These are phyloP conservation scores for Paralichthys olivaceus DNA, from an alignment of 2,113 vertebrate species.

Conservation along the genomic window DNA sequence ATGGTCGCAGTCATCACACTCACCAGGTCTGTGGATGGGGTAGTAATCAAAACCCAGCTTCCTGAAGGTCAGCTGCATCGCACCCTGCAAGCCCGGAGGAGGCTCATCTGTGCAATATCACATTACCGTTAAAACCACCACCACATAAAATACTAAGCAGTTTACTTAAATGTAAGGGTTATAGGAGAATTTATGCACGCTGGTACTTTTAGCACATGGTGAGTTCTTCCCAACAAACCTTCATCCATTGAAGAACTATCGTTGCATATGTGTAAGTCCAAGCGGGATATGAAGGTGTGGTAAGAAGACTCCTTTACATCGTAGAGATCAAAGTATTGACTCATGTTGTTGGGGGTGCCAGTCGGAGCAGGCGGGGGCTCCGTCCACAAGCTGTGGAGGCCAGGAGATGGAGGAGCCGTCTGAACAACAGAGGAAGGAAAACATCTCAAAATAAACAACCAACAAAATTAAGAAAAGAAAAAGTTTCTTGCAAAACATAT, in stretches of 20 bases:
- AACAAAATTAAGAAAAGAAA: too few relatives aligned
- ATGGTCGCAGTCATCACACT: slow-evolving; percentile 36
- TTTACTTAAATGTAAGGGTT: neutral
- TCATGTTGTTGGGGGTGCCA: slow-evolving; percentile 84
- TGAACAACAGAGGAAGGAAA: slow-evolving; percentile 57
- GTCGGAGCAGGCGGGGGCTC: slow-evolving; percentile 82
- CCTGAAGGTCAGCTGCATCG: slow-evolving; percentile 96
- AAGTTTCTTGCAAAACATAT: too few relatives aligned
- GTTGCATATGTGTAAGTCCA: slow-evolving; percentile 97
- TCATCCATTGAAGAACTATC: slow-evolving; percentile 89
- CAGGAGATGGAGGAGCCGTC: slow-evolving; percentile 89
- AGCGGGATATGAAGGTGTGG: slow-evolving; percentile 95
- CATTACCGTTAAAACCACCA: slow-evolving; percentile 22
- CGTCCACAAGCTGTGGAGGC: slow-evolving; percentile 87
- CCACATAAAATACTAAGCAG: neutral
- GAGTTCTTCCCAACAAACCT: slow-evolving; percentile 76
- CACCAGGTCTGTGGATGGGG: slow-evolving; percentile 94
- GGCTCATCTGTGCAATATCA: slow-evolving; percentile 77
- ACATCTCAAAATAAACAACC: too few relatives aligned
- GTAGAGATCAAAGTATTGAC: slow-evolving; percentile 93
- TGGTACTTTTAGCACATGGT: neutral
- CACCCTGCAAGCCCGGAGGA: slow-evolving; percentile 89
- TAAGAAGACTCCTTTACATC: slow-evolving; percentile 98
- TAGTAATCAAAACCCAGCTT: slow-evolving; percentile 97
- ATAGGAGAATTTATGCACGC: too few relatives aligned